Base-by-base conservation (phyloP, 2,113 vertebrate genomes). In the Phyllostomus hastatus region DNA sequence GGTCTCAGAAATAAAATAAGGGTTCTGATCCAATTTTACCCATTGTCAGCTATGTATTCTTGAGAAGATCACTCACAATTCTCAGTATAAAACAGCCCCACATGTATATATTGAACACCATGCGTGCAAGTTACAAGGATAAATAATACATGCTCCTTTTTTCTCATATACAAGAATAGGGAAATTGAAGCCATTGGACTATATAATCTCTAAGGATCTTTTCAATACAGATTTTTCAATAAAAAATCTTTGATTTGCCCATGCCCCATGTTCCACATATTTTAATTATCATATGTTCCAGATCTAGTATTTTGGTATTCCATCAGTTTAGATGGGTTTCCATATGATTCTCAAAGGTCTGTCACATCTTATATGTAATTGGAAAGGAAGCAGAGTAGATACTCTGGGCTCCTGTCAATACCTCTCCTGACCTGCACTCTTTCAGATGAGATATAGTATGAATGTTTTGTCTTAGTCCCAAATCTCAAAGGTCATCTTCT, bases 61-160 rank as follows among this genome's bases (percentile, higher is more conserved):
- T 16, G 2, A 72, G 22, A 0, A 43, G 6, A 10, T 75, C 26
- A 61, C 33, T 75, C 12, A 83, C 50, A 94, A 46, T 93, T 84
- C 33, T 93, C 43, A 73, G 4, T 79, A 67, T 66, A 72, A 67
- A 94, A 72, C 10, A 93, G 12, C 6, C 75, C 14, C 52, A 72
- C 26, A 72, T 35, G 90, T 14, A 69, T 57, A 7, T 81, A 38
- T 28, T 50, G 28, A 93, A 88, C 1, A 72, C 14, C 38, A 92
- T 28, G 20, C 82, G 22, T 72, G 76, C 24, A 88, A 94, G 43
- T 83, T 33, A 78, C 66, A 90, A 95, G 95, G 52, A 83, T 70
- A 92, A 86, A 72, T 43, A 72, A 83, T 76, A 70, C 7, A 54
- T 66, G 26, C 10, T 75, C 22, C 35, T 73, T 20, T 96, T 92